Base-by-base conservation (phyloP, 37 sponge, comb jelly and placozoan species). In the Corticium candelabrum region DNA sequence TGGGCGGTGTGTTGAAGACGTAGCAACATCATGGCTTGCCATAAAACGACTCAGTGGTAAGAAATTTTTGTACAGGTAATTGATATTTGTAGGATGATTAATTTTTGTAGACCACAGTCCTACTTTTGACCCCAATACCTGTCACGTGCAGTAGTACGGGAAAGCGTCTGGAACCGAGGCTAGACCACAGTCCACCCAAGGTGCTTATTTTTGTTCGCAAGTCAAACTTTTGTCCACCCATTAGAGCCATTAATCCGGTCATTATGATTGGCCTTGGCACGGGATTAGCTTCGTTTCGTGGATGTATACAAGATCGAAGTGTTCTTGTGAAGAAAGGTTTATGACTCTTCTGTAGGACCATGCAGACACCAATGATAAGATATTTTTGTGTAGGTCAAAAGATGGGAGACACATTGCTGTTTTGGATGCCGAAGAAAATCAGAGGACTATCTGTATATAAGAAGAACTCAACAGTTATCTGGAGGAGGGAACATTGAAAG, bases 241-340 rank as follows among this genome's bases (percentile, higher is more conserved):
- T 84, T 33, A 77, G 90, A 1, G 37, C 89, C 4, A 81, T 33
- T 27, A 74, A 79, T 39, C 97, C 97, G 2, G 80, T 96, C 40
- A 86, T 96, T 75, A 96, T 96, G 97, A 82, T 96, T 32, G 97
- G 97, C 38, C 97, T 93, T 3, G 97, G 97, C 21, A 96, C 97
- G 5, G 97, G 97, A 3, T 77, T 96, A 40, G 97, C 97, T 62
- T 93, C 97, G 30, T 96, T 96, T 81, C 68, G 97, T 69, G 97
- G 94, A 0, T 96, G 93, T 80, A 93, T 96, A n/a, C 93, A 96
- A 77, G 91, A 96, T 34, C 57, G 97, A 40, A 82, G 80, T 41
- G 80, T 72, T 11, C 35, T 72, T 33, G 80, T 81, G 74, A 41
- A 74, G 15, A 36, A 78, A 1, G 82, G 85, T 85, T 15, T 37